Evolutionary conservation across 2,888 invertebrate species (phyloP).

Genomic region (Merodon equestris): DNA sequence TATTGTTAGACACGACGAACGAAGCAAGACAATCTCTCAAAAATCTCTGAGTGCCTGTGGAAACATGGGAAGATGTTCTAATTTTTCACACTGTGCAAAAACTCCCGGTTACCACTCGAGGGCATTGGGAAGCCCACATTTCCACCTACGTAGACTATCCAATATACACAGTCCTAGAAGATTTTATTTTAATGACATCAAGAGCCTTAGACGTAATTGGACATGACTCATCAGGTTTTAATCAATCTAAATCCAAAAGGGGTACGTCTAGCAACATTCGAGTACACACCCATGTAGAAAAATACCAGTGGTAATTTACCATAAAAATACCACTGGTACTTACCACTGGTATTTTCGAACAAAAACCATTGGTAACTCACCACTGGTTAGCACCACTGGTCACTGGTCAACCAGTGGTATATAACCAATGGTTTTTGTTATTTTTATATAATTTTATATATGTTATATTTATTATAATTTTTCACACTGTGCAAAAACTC

Average conservation of each 20-base stretch:
- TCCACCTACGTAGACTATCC: constrained; percentile 8
- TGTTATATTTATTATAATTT: too few species aligned
- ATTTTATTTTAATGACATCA: constrained; percentile 2
- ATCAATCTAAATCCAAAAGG: neutral
- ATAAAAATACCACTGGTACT: too few species aligned
- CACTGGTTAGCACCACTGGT: too few species aligned
- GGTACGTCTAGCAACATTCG: neutral
- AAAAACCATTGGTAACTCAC: too few species aligned
- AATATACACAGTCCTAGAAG: neutral
- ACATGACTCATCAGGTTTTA: neutral
- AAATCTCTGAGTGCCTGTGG: neutral
- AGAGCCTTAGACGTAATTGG: constrained; percentile 3
- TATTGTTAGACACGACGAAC: neutral
- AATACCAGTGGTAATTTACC: too few species aligned
- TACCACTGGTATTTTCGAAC: too few species aligned
- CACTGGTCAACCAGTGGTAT: too few species aligned
- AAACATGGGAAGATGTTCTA: neutral
- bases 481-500: too few species aligned
- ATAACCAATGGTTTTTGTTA: too few species aligned
- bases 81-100: constrained; percentile 13
- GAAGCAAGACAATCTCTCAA: neutral
- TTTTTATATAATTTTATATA: too few species aligned
- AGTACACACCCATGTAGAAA: too few species aligned
- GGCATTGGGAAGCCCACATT: constrained; percentile 8
- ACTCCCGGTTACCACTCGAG: neutral